Base-by-base conservation (phyloP, 35 echinoderm and acorn worm species). In the Strongylocentrotus purpuratus region DNA sequence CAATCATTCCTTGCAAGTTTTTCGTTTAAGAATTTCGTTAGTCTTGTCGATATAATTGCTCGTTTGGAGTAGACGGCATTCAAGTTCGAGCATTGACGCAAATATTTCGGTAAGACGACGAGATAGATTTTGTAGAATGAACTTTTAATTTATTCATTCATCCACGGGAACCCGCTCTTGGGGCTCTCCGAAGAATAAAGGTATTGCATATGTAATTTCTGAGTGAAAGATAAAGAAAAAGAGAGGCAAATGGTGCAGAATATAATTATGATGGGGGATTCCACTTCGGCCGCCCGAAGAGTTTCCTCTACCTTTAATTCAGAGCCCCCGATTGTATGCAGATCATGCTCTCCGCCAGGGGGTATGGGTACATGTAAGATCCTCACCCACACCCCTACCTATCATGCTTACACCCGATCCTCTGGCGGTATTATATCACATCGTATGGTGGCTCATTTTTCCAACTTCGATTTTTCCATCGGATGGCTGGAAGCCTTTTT, bases 381-480 rank as follows among this genome's bases (percentile, higher is more conserved):
- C 65, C 65, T 78, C 65, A 78, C 20, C 65, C 22, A 78, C 28
- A 78, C 65, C 65, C 22, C 6, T 8, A 78, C 65, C 65, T 59
- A 28, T 78, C 35, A 41, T 41, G 35, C 35, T 41, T 41, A 41
- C 35, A 78, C 65, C 65, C 65, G 65, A 78, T 78, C 65, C 25
- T 78, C 65, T 78, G 65, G 65, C 65, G 8, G 65, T 78, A 78
- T 78, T 78, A 78, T 78, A 78, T 78, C 65, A 78, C 65, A 78
- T 28, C 65, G 65, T 78, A 78, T 78, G 65, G 65, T 78, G 65
- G 65, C 65, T 78, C 65, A 78, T 78, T 78, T 78, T 78, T 78
- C 65, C 65, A 78, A 78, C 65, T 78, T 78, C 65, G 65, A 78
- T 78, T 78, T 78, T 78, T 28, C 25, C 65, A 5, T 7, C 22